Evolutionary conservation across 2,888 invertebrate species (phyloP), one percentile per base, ranked within the genome.

Genomic region (Yponomeuta evonymella): DNA sequence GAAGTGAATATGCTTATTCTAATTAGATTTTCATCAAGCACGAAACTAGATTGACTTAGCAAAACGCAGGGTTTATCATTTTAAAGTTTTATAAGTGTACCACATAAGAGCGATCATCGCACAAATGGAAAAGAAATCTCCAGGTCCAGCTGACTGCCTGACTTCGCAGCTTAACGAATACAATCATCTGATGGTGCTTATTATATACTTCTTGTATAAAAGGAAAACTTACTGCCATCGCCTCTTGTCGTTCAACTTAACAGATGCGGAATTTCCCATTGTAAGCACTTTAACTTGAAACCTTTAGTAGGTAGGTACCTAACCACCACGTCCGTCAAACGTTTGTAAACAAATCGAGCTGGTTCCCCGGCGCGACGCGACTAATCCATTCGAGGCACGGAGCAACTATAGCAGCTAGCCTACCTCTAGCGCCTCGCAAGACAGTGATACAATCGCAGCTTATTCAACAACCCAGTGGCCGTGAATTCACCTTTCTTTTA

Each of bases 231-330:
- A 92, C 91, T 89, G 86, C 89, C 90, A 90, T 73, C 85, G 87
- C 75, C 83, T 83, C 77, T 91, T 90, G 74, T 90, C 91, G 77
- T 86, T 89, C 73, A 88, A 73, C 78, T 90, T 90, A 65, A 90
- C 80, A 73, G 91, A 91, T 76, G 90, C 90, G 1, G 90, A 84
- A 78, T 91, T 92, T 78, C 91, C 91, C 91, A 92, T 92, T 58
- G 51, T 58, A 15, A 12, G 15, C 51, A 58, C 51, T 5, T 58
- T 15, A 58, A 58, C 51, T 58, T 15, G 51, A 58, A 58, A 58
- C 51, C 15, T 51, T 51, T 51, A 36, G 36, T 36, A 36, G 36
- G 43, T 43, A 43, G 43, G 43, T 58, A 58, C 51, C 33, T 3
- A 15, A 5, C 51, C 15, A 15, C 67, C n/a, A 33, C 33, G 43